Percentiles rank a stretch among this genome's conserved stretches.
Conservation (phyloP, 1,140 invertebrate genomes). For the Eupristina koningsbergeri region DNA sequence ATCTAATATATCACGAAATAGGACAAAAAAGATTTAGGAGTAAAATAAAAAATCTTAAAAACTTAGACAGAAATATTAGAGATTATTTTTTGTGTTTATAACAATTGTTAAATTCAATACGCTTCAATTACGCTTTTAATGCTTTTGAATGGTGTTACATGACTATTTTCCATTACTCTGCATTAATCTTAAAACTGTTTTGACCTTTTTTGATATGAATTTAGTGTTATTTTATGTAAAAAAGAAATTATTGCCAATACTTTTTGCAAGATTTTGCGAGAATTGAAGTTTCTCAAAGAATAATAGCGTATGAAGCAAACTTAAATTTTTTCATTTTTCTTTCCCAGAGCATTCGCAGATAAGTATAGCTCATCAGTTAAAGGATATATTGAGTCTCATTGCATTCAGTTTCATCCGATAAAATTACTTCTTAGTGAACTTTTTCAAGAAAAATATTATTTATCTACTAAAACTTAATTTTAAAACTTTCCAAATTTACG, state of each 20-base stretch:
- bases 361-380: constrained; percentile 36
- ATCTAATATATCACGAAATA: no score
- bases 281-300: background rate
- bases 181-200: constrained; percentile 24
- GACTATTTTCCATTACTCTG: constrained; percentile 8
- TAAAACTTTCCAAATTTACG: background rate
- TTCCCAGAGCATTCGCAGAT: background rate
- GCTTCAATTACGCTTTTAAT: constrained; percentile 27
- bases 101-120: no score
- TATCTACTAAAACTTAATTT: background rate
- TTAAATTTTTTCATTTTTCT: constrained; percentile 23
- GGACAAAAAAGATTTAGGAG: no score
- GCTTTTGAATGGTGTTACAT: background rate
- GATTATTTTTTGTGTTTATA: no score
- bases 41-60: no score
- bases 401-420: background rate
- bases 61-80: no score
- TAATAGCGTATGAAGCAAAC: constrained; percentile 9
- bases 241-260: background rate
- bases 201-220: constrained; percentile 10
- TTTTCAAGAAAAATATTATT: background rate
- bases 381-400: constrained; percentile 35
- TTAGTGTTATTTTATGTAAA: constrained; percentile 45
- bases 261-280: constrained; percentile 22
- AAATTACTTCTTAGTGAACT: constrained; percentile 1